These are phyloP conservation scores for Nomada flava DNA, from an alignment of 2,888 invertebrate species.

Conservation along the genomic window DNA sequence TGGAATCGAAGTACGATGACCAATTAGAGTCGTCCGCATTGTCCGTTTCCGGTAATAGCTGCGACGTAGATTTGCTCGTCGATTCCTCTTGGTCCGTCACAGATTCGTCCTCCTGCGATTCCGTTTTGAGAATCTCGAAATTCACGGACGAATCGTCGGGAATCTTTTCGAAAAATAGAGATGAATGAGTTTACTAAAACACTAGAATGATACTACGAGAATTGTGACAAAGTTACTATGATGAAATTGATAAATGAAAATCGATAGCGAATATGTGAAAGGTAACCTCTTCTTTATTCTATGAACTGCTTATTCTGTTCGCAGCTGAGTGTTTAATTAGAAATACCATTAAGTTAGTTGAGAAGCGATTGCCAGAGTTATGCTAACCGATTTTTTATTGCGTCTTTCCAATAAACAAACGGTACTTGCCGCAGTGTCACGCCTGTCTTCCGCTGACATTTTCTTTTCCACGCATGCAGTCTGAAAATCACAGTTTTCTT, in stretches of 20 bases:
- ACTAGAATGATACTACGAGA: neutral
- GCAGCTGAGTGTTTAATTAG: neutral
- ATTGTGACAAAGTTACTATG: neutral
- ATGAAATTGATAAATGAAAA: neutral
- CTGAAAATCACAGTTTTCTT: conserved; percentile 28
- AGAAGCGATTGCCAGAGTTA: neutral
- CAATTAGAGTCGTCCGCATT: conserved; percentile 31
- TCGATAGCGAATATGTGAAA: neutral
- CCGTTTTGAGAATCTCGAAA: neutral
- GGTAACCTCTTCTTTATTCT: neutral
- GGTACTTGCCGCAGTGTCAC: conserved; percentile 14
- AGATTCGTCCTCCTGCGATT: neutral
- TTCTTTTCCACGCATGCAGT: conserved; percentile 5
- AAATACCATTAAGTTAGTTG: no score
- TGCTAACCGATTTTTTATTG: conserved; percentile 28
- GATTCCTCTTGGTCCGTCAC: neutral
- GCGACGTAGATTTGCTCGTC: neutral
- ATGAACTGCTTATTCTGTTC: neutral
- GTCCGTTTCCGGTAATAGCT: conserved; percentile 11
- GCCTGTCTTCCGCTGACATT: neutral
- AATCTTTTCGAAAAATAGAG: conserved; percentile 25
- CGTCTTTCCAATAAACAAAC: conserved; percentile 15
- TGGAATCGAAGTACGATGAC: conserved; percentile 42
- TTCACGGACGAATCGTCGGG: conserved; percentile 21
- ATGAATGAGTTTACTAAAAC: neutral